Percentiles rank a stretch among this genome's conserved stretches.
Evolutionary conservation across 2,888 invertebrate genomes (phyloP).

Genomic region (Ormia ochracea): DNA sequence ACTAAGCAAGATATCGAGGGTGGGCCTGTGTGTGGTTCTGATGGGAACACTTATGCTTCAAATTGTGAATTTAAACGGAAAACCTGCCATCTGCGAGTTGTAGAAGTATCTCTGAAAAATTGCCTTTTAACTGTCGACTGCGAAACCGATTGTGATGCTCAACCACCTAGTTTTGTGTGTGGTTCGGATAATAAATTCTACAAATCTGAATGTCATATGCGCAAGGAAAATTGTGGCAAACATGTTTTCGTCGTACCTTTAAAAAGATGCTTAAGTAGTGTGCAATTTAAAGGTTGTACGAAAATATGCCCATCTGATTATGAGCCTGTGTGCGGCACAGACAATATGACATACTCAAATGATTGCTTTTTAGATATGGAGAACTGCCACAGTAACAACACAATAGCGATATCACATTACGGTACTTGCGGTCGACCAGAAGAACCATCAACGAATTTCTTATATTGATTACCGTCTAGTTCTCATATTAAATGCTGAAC

Average conservation of each 20-base stretch:
- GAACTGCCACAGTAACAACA: slow-evolving; percentile 88
- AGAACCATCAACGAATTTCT: slow-evolving; percentile 90
- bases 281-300: slow-evolving; percentile 91
- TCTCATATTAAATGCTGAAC: slow-evolving; percentile 9
- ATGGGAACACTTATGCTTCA: slow-evolving; percentile 92
- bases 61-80: slow-evolving; percentile 88
- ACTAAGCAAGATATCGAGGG: slow-evolving; percentile 80
- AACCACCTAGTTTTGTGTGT: slow-evolving; percentile 87
- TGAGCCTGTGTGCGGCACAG: slow-evolving; percentile 95
- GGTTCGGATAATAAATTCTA: slow-evolving; percentile 94
- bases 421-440: slow-evolving; percentile 92
- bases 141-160: slow-evolving; percentile 79
- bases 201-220: slow-evolving; percentile 93
- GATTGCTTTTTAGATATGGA: slow-evolving; percentile 94
- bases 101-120: slow-evolving; percentile 87
- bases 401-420: slow-evolving; percentile 86
- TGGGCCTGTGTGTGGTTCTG: slow-evolving; percentile 91
- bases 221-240: slow-evolving; percentile 92
- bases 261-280: slow-evolving; percentile 89
- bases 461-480: slow-evolving; percentile 79
- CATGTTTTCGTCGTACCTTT: slow-evolving; percentile 94
- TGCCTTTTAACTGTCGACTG: slow-evolving; percentile 92
- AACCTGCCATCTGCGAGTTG: slow-evolving; percentile 92
- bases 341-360: slow-evolving; percentile 94
- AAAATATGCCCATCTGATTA: slow-evolving; percentile 90